phyloP scores from a whole-genome alignment of 2,888 invertebrate genomes.

The Ornithoptera alexandrae region DNA sequence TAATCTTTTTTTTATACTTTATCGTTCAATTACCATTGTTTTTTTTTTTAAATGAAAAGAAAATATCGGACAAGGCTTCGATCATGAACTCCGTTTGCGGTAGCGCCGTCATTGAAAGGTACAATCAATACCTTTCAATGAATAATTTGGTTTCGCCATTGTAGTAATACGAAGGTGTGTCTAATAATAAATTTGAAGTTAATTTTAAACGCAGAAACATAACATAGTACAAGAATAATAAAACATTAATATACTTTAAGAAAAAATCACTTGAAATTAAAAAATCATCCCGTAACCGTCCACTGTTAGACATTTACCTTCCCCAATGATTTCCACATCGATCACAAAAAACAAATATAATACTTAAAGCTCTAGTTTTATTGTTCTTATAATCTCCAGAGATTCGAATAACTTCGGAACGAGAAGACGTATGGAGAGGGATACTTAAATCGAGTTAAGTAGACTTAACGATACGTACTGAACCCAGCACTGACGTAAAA shows the following conservation, averaged over 20 bases:
- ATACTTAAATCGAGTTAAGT: constrained; percentile 1
- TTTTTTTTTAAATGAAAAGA: background rate
- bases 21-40: background rate
- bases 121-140: constrained; percentile 2
- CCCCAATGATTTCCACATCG: too few species aligned
- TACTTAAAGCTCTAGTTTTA: background rate
- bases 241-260: too few species aligned
- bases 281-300: too few species aligned
- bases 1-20: background rate
- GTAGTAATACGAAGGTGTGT: background rate
- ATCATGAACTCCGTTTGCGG: background rate
- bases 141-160: constrained; percentile 2
- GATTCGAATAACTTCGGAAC: background rate
- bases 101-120: background rate
- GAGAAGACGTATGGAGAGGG: background rate
- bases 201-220: background rate
- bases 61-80: background rate
- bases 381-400: background rate
- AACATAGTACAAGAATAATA: too few species aligned
- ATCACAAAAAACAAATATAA: background rate
- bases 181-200: background rate
- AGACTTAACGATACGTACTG: background rate
- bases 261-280: too few species aligned
- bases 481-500: constrained; percentile 2
- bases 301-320: too few species aligned